Conservation (phyloP, 2,113 vertebrate genomes). For the Cygnus buccinator region DNA sequence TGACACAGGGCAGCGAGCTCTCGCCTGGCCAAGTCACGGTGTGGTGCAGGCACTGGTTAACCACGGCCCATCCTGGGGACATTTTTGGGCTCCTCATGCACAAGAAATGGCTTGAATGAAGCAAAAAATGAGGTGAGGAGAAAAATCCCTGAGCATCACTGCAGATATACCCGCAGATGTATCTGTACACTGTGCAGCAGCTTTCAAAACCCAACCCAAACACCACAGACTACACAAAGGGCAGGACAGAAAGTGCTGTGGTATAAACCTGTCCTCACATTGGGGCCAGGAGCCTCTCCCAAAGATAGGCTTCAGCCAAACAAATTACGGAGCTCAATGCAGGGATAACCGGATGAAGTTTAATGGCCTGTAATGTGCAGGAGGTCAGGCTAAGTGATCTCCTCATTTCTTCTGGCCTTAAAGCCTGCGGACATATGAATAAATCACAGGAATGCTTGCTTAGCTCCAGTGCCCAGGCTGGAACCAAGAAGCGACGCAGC, state of each 20-base stretch:
- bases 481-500: neutral
- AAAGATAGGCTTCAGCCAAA: constrained; percentile 11
- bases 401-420: constrained; percentile 20
- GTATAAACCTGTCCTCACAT: constrained; percentile 47
- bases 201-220: constrained; percentile 36
- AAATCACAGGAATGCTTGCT: constrained; percentile 25
- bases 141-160: neutral
- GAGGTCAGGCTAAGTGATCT: neutral
- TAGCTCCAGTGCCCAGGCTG: neutral
- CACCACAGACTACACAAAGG: constrained; percentile 15
- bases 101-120: neutral
- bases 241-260: neutral
- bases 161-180: neutral
- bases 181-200: neutral
- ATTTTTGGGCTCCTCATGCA: neutral
- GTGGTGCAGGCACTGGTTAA: neutral
- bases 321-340: neutral
- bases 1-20: neutral
- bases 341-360: neutral
- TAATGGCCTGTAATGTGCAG: constrained; percentile 31
- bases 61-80: fast-evolving
- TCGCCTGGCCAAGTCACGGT: fast-evolving
- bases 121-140: neutral
- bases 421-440: constrained; percentile 18
- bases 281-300: constrained; percentile 25